These are phyloP conservation scores for Pseudanteris insignis DNA, from an alignment of 2,888 invertebrate genomes.

Conservation along the genomic window DNA sequence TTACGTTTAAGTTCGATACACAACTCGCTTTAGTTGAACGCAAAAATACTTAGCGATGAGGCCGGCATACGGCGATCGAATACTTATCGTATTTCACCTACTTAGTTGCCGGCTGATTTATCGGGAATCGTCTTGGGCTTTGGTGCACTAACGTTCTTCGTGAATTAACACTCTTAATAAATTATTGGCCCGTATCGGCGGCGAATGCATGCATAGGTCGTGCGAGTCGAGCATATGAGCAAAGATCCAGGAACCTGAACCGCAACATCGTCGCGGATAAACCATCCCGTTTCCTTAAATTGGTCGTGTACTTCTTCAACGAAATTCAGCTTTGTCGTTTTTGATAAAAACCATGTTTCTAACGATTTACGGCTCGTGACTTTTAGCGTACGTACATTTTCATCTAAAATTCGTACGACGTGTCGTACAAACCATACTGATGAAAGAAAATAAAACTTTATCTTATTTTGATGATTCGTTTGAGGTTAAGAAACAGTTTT, in stretches of 20 bases:
- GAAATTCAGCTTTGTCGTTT: constrained; percentile 10
- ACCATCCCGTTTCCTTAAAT: constrained; percentile 20
- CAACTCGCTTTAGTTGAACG: constrained; percentile 16
- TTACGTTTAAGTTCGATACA: constrained; percentile 29
- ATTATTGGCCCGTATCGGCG: constrained; percentile 43
- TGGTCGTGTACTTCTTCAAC: constrained; percentile 18
- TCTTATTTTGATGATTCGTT: too few species aligned
- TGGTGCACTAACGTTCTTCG: constrained; percentile 36
- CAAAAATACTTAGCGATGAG: constrained; percentile 33
- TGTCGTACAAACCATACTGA: too few species aligned
- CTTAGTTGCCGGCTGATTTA: constrained; percentile 43
- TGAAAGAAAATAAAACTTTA: too few species aligned
- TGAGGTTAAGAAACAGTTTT: too few species aligned
- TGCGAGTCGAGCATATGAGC: constrained; percentile 33
- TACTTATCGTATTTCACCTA: constrained; percentile 45
- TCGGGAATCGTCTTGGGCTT: constrained; percentile 36
- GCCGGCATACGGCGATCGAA: constrained; percentile 35
- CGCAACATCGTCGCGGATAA: constrained; percentile 22
- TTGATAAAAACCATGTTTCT: not conserved
- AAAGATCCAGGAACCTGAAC: constrained; percentile 33
- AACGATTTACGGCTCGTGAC: too few species aligned
- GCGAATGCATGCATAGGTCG: constrained; percentile 35
- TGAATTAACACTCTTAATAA: constrained; percentile 42
- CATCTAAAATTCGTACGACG: too few species aligned
- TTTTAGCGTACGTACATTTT: too few species aligned